Base-by-base conservation (phyloP, 2,888 invertebrate genomes). In the Coelopa pilipes region DNA sequence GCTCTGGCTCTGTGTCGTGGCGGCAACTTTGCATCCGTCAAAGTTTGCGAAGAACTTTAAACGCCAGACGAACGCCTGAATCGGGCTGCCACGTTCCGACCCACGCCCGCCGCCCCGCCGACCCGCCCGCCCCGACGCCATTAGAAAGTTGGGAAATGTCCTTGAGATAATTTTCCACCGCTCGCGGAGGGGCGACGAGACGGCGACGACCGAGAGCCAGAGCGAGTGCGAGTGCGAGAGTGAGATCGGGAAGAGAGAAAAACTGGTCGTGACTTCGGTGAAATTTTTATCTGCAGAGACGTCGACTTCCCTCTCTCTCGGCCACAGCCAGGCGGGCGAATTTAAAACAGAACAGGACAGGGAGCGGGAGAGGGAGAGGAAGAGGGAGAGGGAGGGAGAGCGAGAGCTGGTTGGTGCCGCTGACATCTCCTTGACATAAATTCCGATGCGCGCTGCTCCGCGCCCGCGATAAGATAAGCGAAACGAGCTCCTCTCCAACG, bases 381-480 rank as follows among this genome's bases (percentile, higher is more conserved):
- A n/a, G 13, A 15, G 53, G 10, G 4, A 11, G 53, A 13, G 53
- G 2, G 53, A 15, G 13, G 3, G 15, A 53, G 53, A 15, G 10
- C 53, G 15, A 53, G 15, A 21, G 60, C 60, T 15, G 60, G 13
- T 66, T 66, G 50, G 66, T 66, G 50, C 19, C 50, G 50, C 49
- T 66, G 66, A 66, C 66, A 66, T 50, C 50, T 49, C 50, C 66
- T 66, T 66, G 66, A 66, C 66, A 66, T 66, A 66, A 66, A 66
- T 66, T 66, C 50, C 24, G 24, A 50, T 21, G 66, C 21, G 50
- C 24, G 24, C 62, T 62, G 15, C 15, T 62, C 53, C n/a, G n/a
- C 53, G 10, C 60, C 15, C 13, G 1, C 19, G 66, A 66, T 66
- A 66, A 66, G 66, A 66, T 66, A 66, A 66, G 50, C 66, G 19